Base-by-base conservation (phyloP, 92 coral and sea anemone genomes). In the Heteractis magnifica region DNA sequence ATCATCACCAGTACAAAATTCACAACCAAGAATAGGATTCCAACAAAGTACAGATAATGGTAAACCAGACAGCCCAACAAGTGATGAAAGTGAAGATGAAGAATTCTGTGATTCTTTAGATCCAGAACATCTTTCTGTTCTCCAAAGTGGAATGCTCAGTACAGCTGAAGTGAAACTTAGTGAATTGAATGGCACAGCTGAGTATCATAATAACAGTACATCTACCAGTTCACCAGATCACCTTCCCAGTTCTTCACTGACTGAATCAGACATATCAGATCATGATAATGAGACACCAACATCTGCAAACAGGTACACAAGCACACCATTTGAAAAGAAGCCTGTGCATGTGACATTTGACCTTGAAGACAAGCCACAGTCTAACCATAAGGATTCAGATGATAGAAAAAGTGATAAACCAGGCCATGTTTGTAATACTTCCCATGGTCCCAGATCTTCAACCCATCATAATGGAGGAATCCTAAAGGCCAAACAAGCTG, bases 91-190 rank as follows among this genome's bases (percentile, higher is more conserved):
- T 81, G 98, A 68, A 68, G 95, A 96, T 75, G 99, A 97, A 44
- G 95, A 94, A 77, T 97, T 94, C 85, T 97, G 99, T 86, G 99
- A 97, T 87, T 89, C 98, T 4, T 71, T 97, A 59, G 99, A 92
- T 84, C 99, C 99, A 23, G 99, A 95, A 82, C 91, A 92, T 85
- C 77, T 95, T 76, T 84, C 83, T 85, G 81, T 86, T 34, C 84
- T 89, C 6, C 84, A 85, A 64, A 88, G 86, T 78, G 94, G 89
- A 20, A 16, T 76, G 60, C 14, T 76, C 6, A 52, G 52, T 55
- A 76, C 58, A 23, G 52, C 83, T 55, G 16, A 58, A 8, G 78
- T 64, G 65, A 72, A 76, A 60, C 55, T 65, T 41, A 16, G 21
- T 16, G 11, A 49, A 52, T n/a, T 58, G 73, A 80, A 77, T 58